A percentile compares a stretch with the other conserved stretches of the same genome.
phyloP scores from a whole-genome alignment of 2,888 invertebrate species.

The Dynastes hyllus region DNA sequence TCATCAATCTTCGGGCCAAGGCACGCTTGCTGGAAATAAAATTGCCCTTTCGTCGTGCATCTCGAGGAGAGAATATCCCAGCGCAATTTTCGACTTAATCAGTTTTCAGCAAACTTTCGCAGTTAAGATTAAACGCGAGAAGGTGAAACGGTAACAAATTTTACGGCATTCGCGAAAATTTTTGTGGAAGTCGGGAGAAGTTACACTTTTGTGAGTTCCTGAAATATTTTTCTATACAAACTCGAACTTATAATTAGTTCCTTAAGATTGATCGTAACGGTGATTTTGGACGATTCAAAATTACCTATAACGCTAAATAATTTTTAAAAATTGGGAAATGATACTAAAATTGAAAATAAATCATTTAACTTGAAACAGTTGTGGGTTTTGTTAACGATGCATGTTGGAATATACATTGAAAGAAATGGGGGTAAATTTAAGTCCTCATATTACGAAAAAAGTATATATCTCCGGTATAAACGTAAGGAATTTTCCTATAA shows the following conservation, averaged over 20 bases:
- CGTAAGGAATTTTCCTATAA: too few relatives aligned
- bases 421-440: too few relatives aligned
- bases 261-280: not conserved
- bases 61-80: slow-evolving; percentile 15
- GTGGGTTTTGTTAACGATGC: too few relatives aligned
- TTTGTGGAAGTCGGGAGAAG: not conserved
- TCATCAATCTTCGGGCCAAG: slow-evolving; percentile 24
- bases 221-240: not conserved
- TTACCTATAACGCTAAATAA: not conserved
- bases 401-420: too few relatives aligned
- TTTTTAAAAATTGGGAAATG: not conserved
- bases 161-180: slow-evolving; percentile 11
- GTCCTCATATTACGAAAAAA: too few relatives aligned
- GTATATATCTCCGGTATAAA: too few relatives aligned
- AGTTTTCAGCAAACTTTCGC: slow-evolving; percentile 35
- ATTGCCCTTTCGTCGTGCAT: slow-evolving; percentile 10
- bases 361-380: too few relatives aligned
- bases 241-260: slow-evolving; percentile 15
- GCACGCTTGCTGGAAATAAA: slow-evolving; percentile 12
- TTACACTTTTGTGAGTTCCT: not conserved
- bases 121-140: slow-evolving; percentile 26
- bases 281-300: not conserved
- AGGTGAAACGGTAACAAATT: slow-evolving; percentile 30
- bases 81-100: slow-evolving; percentile 37
- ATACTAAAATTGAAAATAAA: not conserved